phyloP scores from a whole-genome alignment of 2,113 vertebrate species.

The Tamias sibiricus region DNA sequence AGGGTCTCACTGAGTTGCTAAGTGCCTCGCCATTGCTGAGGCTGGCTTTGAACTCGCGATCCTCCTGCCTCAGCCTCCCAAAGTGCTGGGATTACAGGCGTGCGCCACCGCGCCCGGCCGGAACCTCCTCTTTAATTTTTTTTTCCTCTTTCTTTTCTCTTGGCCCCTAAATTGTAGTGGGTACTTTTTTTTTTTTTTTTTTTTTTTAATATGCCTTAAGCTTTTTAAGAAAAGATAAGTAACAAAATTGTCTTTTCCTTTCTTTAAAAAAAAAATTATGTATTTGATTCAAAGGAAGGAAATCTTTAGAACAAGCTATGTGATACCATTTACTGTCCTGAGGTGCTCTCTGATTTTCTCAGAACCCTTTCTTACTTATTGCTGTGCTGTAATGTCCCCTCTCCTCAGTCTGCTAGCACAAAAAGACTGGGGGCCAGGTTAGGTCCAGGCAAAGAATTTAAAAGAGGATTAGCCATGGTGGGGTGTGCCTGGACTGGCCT shows the following conservation, averaged over 20 bases:
- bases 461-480: not conserved
- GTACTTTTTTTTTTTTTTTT: slow-evolving; percentile 38
- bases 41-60: too few relatives aligned
- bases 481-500: not conserved
- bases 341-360: not conserved
- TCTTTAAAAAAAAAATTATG: not conserved
- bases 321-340: not conserved
- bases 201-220: not conserved
- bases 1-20: too few relatives aligned
- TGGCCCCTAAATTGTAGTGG: not conserved
- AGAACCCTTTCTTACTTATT: not conserved
- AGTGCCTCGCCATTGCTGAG: too few relatives aligned
- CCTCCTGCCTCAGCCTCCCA: too few relatives aligned
- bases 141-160: not conserved
- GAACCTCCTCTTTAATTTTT: not conserved
- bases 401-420: not conserved
- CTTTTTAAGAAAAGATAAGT: not conserved
- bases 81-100: too few relatives aligned
- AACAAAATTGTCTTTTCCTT: not conserved
- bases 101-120: too few relatives aligned
- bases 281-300: not conserved
- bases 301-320: not conserved
- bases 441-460: not conserved
- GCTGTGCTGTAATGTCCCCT: not conserved
- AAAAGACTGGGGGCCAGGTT: not conserved